Percentiles rank a stretch among this genome's conserved stretches.
Conservation (phyloP, 53 echinoderm and acorn worm species). For the Patiria pectinifera region DNA sequence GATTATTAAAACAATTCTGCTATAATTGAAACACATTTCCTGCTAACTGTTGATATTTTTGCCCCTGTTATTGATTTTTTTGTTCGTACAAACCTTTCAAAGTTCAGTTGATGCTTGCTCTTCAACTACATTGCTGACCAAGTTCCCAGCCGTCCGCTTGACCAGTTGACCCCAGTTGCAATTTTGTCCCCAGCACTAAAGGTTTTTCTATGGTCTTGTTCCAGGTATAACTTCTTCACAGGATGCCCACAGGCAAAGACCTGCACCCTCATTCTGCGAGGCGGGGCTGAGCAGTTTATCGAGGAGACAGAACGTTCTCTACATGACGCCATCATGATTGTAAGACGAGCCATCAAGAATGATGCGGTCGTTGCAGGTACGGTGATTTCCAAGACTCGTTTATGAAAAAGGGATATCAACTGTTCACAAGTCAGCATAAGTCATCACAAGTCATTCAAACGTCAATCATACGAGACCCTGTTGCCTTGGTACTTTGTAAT, state of each 20-base stretch:
- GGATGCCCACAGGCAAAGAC: slow-evolving; percentile 98
- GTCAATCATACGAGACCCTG: too few species aligned
- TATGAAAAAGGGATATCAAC: too few species aligned
- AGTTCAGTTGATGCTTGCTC: too few species aligned
- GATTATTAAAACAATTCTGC: too few species aligned
- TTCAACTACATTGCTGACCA: too few species aligned
- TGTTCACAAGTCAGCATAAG: too few species aligned
- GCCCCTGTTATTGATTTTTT: too few species aligned
- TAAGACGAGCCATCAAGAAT: slow-evolving; percentile 98
- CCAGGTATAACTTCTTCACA: slow-evolving; percentile 93
- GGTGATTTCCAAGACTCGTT: background rate
- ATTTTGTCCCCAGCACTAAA: background rate
- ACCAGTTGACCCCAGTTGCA: background rate
- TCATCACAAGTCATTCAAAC: too few species aligned
- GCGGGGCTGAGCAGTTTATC: slow-evolving; percentile 98
- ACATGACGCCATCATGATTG: slow-evolving; percentile 99
- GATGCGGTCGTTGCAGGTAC: slow-evolving; percentile 98
- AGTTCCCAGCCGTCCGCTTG: background rate
- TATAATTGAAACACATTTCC: too few species aligned
- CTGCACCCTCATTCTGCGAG: slow-evolving; percentile 92
- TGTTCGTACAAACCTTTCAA: too few species aligned
- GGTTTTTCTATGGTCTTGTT: background rate
- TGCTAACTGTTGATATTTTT: too few species aligned
- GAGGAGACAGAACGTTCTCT: slow-evolving; percentile 97
- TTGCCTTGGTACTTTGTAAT: too few species aligned